Conservation (phyloP, 2,113 vertebrate genomes). For the Nesogale talazaci region DNA sequence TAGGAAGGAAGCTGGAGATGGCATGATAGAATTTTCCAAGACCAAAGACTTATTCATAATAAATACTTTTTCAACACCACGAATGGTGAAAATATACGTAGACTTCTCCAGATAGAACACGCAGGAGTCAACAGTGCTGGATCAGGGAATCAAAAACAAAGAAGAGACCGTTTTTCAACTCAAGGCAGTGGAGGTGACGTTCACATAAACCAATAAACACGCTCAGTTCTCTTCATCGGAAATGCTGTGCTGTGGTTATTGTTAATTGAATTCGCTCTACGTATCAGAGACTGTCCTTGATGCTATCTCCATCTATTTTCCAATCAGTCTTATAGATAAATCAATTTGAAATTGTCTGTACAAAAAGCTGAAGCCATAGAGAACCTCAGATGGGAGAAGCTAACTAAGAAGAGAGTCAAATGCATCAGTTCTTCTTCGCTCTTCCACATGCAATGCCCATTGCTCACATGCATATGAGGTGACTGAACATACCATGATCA, state of each 20-base stretch:
- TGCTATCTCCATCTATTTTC: not conserved
- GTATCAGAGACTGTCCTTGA: not conserved
- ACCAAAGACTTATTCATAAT: no score
- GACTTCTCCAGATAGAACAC: no score
- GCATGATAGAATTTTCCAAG: no score
- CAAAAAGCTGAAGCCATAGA: not conserved
- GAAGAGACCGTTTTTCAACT: not conserved
- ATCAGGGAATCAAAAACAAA: slow-evolving; percentile 6
- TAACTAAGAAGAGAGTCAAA: not conserved
- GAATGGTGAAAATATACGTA: no score
- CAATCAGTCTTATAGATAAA: not conserved
- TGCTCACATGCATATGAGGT: no score
- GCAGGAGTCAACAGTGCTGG: not conserved
- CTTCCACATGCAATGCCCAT: no score
- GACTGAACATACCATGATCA: no score
- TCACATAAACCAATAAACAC: not conserved
- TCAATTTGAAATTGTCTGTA: not conserved
- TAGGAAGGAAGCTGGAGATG: no score
- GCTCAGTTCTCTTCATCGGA: not conserved
- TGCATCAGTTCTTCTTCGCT: no score
- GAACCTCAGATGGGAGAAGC: not conserved
- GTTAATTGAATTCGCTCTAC: not conserved
- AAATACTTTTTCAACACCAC: no score
- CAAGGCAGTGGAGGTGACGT: not conserved
- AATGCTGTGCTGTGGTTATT: not conserved